Percentiles rank a stretch among this genome's conserved stretches.
Evolutionary conservation across 2,797 vertebrate species (phyloP).

Genomic region (Agapornis canus): DNA sequence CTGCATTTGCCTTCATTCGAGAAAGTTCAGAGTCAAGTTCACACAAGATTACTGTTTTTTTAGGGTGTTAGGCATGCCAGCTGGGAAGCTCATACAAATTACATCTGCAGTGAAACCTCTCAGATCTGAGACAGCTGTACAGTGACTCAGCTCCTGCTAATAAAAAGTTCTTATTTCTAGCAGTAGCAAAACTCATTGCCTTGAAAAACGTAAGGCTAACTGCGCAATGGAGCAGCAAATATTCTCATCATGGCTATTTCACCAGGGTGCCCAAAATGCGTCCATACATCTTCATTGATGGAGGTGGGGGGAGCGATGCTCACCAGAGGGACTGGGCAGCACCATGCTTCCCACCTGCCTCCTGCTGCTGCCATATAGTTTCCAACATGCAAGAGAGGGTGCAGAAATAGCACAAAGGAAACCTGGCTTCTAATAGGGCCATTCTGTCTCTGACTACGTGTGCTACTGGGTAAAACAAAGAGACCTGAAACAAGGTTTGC

Average conservation of each 20-base stretch:
- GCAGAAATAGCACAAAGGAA: neutral
- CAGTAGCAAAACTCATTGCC: neutral
- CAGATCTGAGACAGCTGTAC: neutral
- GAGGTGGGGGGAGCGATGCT: neutral
- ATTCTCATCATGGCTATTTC: neutral
- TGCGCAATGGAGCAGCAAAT: neutral
- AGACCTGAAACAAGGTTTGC: neutral
- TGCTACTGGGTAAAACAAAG: neutral
- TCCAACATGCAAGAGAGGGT: neutral
- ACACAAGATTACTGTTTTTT: neutral
- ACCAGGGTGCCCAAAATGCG: neutral
- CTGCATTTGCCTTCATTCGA: rapidly evolving
- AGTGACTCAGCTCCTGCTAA: slow-evolving; percentile 4
- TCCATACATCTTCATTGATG: neutral
- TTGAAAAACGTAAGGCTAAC: neutral
- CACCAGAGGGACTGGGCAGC: rapidly evolving
- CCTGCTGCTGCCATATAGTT: neutral
- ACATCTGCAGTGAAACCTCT: neutral
- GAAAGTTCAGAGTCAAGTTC: neutral
- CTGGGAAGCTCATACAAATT: neutral
- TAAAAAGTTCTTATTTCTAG: neutral
- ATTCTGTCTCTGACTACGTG: neutral
- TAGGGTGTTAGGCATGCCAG: neutral
- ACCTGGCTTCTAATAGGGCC: rapidly evolving
- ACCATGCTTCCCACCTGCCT: neutral